Conservation (phyloP, 2,797 vertebrate genomes). For the Loriculus beryllinus region DNA sequence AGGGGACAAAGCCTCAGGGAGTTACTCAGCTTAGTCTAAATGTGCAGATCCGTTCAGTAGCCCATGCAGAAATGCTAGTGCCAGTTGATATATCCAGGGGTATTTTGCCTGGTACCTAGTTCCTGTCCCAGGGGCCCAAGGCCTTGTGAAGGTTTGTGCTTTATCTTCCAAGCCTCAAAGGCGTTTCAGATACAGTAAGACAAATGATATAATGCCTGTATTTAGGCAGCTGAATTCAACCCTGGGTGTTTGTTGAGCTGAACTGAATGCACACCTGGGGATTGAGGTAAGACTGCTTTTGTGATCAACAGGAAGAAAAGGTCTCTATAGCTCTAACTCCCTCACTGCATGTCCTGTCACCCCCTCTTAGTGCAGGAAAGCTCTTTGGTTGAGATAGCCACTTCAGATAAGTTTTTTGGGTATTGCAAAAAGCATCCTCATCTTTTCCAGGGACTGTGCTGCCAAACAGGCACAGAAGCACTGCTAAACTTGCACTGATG, state of each 20-base stretch:
- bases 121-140: not conserved
- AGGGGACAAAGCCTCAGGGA: not conserved
- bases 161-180: not conserved
- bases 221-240: not conserved
- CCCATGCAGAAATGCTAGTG: not conserved
- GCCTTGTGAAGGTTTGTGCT: not conserved
- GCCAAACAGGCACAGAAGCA: not conserved
- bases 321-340: not conserved
- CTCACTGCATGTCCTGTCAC: not conserved
- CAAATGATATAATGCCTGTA: not conserved
- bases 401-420: not conserved
- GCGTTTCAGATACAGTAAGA: not conserved
- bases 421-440: not conserved
- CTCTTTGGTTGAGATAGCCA: not conserved
- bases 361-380: not conserved
- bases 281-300: not conserved
- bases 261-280: not conserved
- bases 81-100: not conserved
- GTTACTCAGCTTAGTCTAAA: not conserved
- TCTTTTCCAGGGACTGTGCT: not conserved
- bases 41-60: not conserved
- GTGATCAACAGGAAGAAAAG: not conserved
- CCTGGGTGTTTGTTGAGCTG: not conserved
- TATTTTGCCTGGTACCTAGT: not conserved
- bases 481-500: not conserved